Conservation (phyloP, 2,797 vertebrate genomes). For the Xiphophorus birchmanni region DNA sequence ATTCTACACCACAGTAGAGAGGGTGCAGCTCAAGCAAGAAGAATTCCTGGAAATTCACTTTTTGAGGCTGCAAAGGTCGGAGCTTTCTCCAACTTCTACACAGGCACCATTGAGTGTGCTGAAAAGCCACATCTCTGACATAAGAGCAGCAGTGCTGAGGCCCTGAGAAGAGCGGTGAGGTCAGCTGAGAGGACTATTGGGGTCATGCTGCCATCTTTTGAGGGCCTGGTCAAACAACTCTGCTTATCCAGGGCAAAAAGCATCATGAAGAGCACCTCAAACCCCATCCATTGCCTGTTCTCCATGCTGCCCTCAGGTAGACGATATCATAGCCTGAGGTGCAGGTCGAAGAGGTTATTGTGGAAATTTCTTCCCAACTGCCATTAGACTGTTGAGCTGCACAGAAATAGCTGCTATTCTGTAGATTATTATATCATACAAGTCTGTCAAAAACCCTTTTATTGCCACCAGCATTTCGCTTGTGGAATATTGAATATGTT, state of each 20-base stretch:
- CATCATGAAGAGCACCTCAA: not conserved
- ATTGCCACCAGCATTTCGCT: too few relatives aligned
- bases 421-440: too few relatives aligned
- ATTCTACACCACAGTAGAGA: not conserved
- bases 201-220: not conserved
- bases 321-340: not conserved
- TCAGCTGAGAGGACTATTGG: not conserved
- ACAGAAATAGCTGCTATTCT: too few relatives aligned
- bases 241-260: not conserved
- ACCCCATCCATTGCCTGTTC: not conserved
- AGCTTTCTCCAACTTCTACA: not conserved
- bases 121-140: not conserved
- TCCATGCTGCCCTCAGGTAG: not conserved
- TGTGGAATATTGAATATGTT: too few relatives aligned
- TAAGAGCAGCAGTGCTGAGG: not conserved
- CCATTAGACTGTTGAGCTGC: not conserved
- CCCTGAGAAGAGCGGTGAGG: too few relatives aligned
- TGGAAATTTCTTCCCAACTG: not conserved
- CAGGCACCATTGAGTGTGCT: not conserved
- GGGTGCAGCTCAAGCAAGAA: not conserved
- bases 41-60: not conserved
- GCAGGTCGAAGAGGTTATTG: not conserved
- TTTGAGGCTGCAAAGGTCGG: too few relatives aligned
- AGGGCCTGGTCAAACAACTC: not conserved
- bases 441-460: too few relatives aligned